Conservation (phyloP, 2,113 vertebrate genomes). For the Origma solitaria region DNA sequence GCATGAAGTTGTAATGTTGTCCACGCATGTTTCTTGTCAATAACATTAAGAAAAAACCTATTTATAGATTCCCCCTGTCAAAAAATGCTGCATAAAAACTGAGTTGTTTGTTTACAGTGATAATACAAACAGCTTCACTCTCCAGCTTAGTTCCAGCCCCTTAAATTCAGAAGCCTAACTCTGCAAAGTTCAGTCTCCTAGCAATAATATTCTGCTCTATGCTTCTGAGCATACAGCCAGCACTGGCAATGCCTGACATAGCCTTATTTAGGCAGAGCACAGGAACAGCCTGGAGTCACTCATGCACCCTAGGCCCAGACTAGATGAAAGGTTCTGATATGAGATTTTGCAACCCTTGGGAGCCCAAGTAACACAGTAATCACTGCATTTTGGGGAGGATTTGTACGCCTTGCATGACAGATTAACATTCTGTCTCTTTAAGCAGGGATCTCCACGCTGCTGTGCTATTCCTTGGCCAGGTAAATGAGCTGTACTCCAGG, state of each 20-base stretch:
- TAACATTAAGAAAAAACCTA: not conserved
- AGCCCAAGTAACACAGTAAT: not conserved
- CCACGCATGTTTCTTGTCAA: not conserved
- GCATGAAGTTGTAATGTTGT: not conserved
- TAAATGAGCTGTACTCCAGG: not conserved
- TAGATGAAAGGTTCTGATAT: not conserved
- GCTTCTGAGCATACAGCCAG: not conserved
- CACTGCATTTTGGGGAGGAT: not conserved
- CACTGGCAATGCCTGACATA: not conserved
- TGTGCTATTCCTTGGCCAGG: not conserved
- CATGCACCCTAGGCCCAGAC: not conserved
- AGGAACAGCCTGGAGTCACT: not conserved
- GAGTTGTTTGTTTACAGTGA: not conserved
- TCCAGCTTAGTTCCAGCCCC: not conserved
- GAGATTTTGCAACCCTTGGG: not conserved
- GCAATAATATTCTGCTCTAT: not conserved
- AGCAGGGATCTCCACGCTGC: not conserved
- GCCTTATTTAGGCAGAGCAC: slow-evolving; percentile 16
- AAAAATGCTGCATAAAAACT: not conserved
- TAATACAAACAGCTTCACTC: not conserved
- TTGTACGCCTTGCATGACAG: not conserved
- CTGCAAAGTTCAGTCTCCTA: not conserved
- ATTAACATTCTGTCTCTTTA: not conserved
- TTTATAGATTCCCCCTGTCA: not conserved
- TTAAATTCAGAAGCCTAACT: not conserved